Conservation (phyloP, 1,140 invertebrate genomes). For the Drosophila melanica region DNA sequence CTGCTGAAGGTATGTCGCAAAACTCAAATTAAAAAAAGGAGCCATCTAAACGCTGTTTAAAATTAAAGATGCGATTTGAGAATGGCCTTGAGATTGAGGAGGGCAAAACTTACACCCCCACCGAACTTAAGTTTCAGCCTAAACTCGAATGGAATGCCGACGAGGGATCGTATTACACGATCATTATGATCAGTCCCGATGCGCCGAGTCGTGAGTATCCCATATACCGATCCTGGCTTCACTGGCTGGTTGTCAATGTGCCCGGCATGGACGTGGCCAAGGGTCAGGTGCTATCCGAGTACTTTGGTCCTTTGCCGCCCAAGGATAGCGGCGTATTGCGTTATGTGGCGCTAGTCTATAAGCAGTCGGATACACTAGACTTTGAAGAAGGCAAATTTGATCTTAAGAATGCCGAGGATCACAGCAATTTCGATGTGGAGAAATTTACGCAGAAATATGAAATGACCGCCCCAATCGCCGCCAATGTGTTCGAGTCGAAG, state of each 20-base stretch:
- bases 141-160: conserved; percentile 88
- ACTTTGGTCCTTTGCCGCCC: conserved; percentile 93
- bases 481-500: conserved; percentile 94
- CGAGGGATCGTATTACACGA: conserved; percentile 87
- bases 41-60: background rate
- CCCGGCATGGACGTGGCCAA: conserved; percentile 89
- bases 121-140: conserved; percentile 58
- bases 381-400: conserved; percentile 68
- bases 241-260: conserved; percentile 96
- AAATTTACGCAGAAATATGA: conserved; percentile 89
- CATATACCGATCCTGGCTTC: conserved; percentile 93
- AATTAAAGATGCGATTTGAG: conserved; percentile 46
- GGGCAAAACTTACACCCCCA: conserved; percentile 62
- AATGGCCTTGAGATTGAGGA: conserved; percentile 57
- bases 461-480: conserved; percentile 91
- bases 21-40: background rate
- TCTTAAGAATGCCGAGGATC: conserved; percentile 88
- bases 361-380: conserved; percentile 86
- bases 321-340: conserved; percentile 92
- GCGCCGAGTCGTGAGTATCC: conserved; percentile 90
- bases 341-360: conserved; percentile 94
- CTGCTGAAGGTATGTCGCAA: conserved; percentile 42
- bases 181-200: conserved; percentile 86
- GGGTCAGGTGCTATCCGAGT: conserved; percentile 91
- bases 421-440: conserved; percentile 90